A percentile compares a stretch with the other conserved stretches of the same genome.
Evolutionary conservation across 2,113 vertebrate genomes (phyloP).

Genomic region (Poicephalus meyeri): DNA sequence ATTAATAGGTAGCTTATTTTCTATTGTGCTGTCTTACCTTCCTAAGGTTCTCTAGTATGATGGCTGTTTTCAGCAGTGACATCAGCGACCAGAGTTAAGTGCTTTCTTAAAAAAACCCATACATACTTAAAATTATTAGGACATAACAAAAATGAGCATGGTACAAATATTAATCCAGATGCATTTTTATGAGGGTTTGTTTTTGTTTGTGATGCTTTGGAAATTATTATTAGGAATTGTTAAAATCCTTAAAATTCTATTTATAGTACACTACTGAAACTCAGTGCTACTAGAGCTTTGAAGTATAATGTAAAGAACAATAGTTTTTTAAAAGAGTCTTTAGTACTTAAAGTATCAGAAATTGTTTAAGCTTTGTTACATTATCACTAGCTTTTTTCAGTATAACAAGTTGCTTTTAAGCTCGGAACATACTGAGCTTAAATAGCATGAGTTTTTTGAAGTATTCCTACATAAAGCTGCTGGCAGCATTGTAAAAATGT

Average conservation of each 20-base stretch:
- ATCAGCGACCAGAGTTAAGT: not conserved
- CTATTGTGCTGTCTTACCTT: not conserved
- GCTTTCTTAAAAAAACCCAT: not conserved
- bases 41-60: not conserved
- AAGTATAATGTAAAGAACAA: not conserved
- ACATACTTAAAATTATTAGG: not conserved
- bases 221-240: not conserved
- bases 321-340: not conserved
- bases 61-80: conserved; percentile 39
- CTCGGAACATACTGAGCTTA: not conserved
- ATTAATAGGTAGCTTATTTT: not conserved
- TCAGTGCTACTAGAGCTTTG: not conserved
- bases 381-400: not conserved
- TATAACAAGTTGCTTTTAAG: not conserved
- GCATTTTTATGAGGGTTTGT: not conserved
- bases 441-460: not conserved
- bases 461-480: not conserved
- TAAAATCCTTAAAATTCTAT: not conserved
- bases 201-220: not conserved
- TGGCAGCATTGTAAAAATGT: not conserved
- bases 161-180: not conserved
- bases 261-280: not conserved
- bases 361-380: not conserved
- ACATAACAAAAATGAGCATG: not conserved
- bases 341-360: not conserved